Base-by-base conservation (phyloP, 2,888 invertebrate species). In the Pyrocoelia pectoralis region DNA sequence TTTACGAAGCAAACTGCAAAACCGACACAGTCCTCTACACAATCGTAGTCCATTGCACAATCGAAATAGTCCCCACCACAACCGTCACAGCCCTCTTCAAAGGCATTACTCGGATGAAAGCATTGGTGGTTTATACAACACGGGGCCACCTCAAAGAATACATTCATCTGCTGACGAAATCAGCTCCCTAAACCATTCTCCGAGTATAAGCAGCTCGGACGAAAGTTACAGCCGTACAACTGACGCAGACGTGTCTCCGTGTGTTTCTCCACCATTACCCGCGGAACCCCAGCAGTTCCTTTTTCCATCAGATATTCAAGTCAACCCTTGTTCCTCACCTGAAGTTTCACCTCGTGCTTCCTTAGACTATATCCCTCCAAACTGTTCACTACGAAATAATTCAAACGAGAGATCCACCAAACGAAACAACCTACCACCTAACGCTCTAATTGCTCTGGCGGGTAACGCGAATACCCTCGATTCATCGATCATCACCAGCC, bases 161-260 rank as follows among this genome's bases (percentile, higher is more conserved):
- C 90, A 90, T 76, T 92, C 93, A 4, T 93, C 92, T 1, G 93
- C 92, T 1, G 92, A 93, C 76, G 93, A 93, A 79, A 86, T 93
- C 18, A 92, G 92, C 74, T 92, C 92, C 0, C 83, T 92, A 8
- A 92, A 92, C 55, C 89, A 92, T 72, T 92, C 92, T 5, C 92
- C 93, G 0, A 92, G 91, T 76, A 88, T 93, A 67, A 92, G 91
- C 78, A 93, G 93, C 56, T 93, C 93, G 0, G 93, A 93, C 76
- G 93, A 93, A 80, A 92, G 92, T 79, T 93, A 91, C 76, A 91
- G 92, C 41, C 86, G 92, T 70, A 92, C 92, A 2, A 92, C 92
- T 0, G 91, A 91, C 74, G 92, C 88, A 24, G 87, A 88, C 67
- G 87, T 84, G 9, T 84, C 84, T 1, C 85, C 85, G 2, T 84